phyloP scores from a whole-genome alignment of 2,888 invertebrate species.

The Hipparchia semele region DNA sequence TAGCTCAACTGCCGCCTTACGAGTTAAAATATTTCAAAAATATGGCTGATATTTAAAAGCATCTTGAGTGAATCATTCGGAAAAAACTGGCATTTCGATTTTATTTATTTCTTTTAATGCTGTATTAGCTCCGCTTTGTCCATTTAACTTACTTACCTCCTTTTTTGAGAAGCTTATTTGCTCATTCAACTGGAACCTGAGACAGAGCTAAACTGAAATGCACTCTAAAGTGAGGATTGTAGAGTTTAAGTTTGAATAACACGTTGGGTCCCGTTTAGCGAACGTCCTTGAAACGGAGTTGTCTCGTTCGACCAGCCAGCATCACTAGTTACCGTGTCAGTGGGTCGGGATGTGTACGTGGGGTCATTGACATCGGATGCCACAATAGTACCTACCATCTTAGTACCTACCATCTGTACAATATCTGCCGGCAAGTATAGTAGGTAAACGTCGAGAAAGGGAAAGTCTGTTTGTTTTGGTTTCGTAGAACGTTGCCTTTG shows the following conservation, averaged over 20 bases:
- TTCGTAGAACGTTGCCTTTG: too few relatives aligned
- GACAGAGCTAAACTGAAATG: neutral
- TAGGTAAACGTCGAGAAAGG: too few relatives aligned
- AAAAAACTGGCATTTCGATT: too few relatives aligned
- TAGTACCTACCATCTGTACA: neutral
- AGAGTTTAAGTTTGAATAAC: neutral
- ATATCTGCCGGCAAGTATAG: neutral
- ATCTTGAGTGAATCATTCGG: too few relatives aligned
- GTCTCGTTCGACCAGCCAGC: constrained; percentile 45
- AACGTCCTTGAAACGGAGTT: constrained; percentile 38
- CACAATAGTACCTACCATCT: neutral
- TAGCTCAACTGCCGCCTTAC: too few relatives aligned
- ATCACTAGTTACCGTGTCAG: constrained; percentile 20
- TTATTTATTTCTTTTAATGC: too few relatives aligned
- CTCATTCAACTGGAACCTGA: neutral
- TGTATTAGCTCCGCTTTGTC: neutral
- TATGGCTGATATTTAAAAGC: too few relatives aligned
- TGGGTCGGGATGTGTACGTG: constrained; percentile 16
- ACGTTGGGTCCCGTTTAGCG: constrained; percentile 34
- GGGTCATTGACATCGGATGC: constrained; percentile 11
- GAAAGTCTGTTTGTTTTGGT: too few relatives aligned
- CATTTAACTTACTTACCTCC: neutral
- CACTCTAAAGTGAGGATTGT: neutral
- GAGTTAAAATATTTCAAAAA: too few relatives aligned
- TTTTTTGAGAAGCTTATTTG: neutral